phyloP scores from a whole-genome alignment of 1,140 invertebrate species.

The Harlomillsia oculata region DNA sequence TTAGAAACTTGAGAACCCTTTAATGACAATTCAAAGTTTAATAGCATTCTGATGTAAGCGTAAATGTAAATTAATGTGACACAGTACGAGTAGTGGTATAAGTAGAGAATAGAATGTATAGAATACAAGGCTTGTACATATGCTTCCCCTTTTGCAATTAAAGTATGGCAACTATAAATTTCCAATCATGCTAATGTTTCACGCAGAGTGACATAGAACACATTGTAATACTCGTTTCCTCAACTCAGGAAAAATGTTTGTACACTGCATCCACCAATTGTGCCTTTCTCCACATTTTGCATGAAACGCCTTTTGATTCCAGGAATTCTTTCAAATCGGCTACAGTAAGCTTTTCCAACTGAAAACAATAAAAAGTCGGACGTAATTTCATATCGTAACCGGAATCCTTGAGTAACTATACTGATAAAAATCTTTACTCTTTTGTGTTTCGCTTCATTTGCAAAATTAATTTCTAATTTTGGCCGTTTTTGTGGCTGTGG shows the following conservation, averaged over 20 bases:
- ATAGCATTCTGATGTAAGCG: too few relatives aligned
- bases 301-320: background rate
- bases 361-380: background rate
- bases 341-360: slow-evolving; percentile 21
- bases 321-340: slow-evolving; percentile 11
- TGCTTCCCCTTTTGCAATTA: too few relatives aligned
- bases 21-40: too few relatives aligned
- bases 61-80: too few relatives aligned
- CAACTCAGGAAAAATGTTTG: slow-evolving; percentile 4
- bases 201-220: too few relatives aligned
- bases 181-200: too few relatives aligned
- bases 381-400: background rate
- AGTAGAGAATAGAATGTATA: too few relatives aligned
- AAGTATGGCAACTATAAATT: too few relatives aligned
- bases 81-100: too few relatives aligned
- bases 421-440: background rate
- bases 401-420: background rate
- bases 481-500: background rate
- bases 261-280: slow-evolving; percentile 12
- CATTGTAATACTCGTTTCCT: too few relatives aligned
- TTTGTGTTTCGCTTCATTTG: slow-evolving; percentile 3
- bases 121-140: too few relatives aligned
- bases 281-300: slow-evolving; percentile 8
- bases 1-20: too few relatives aligned
- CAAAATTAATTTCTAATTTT: slow-evolving; percentile 3